Evolutionary conservation across 2,888 invertebrate genomes (phyloP).

Genomic region (Taphrorychus bicolor): DNA sequence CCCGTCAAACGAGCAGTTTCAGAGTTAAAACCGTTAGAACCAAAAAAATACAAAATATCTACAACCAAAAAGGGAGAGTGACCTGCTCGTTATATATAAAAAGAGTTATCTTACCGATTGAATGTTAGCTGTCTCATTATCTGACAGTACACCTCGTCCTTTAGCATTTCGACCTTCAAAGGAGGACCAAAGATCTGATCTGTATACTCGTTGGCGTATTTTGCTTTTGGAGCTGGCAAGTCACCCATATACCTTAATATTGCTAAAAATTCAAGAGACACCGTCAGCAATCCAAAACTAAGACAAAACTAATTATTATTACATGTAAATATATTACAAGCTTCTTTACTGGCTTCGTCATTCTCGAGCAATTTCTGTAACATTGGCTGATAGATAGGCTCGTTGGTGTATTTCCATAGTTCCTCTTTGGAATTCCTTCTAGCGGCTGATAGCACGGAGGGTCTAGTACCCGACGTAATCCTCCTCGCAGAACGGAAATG

Average conservation of each 20-base stretch:
- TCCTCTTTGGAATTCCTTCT: constrained; percentile 72
- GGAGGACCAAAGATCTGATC: constrained; percentile 87
- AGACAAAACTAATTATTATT: too few species aligned
- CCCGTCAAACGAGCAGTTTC: too few species aligned
- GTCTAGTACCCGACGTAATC: constrained; percentile 48
- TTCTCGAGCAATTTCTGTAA: constrained; percentile 76
- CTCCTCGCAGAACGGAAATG: constrained; percentile 70
- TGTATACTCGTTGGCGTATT: constrained; percentile 82
- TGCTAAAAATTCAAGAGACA: constrained; percentile 59
- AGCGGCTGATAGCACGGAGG: constrained; percentile 71
- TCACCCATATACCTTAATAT: constrained; percentile 92
- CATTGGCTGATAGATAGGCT: constrained; percentile 83
- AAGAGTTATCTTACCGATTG: constrained; percentile 72
- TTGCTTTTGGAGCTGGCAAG: constrained; percentile 80
- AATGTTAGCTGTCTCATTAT: constrained; percentile 93
- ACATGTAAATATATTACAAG: constrained; percentile 80
- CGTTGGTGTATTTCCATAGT: constrained; percentile 82
- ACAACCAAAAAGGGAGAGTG: too few species aligned
- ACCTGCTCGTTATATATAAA: too few species aligned
- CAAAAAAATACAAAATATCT: too few species aligned
- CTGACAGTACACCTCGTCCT: constrained; percentile 94
- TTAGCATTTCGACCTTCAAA: constrained; percentile 74
- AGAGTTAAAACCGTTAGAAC: too few species aligned
- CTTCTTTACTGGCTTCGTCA: constrained; percentile 74
- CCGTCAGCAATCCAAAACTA: too few species aligned